Conservation (phyloP, 1,140 invertebrate species). For the Lucilia sericata region DNA sequence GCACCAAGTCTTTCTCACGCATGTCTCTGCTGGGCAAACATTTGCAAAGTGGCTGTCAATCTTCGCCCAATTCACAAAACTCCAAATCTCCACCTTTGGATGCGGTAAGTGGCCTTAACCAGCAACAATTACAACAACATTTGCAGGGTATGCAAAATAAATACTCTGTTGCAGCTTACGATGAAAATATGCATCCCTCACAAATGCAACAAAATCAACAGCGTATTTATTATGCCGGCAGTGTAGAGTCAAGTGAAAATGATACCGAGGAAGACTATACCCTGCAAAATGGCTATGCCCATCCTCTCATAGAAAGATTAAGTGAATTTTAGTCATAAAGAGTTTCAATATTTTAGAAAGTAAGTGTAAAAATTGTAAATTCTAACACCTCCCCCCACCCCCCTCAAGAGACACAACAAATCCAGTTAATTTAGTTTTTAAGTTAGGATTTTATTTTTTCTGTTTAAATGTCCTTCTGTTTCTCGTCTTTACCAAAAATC, state of each 20-base stretch:
- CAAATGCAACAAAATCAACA: conserved; percentile 26
- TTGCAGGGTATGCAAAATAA: conserved; percentile 49
- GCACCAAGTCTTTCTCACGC: conserved; percentile 95
- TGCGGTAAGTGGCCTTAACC: conserved; percentile 53
- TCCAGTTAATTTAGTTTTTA: background rate
- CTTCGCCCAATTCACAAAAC: conserved; percentile 45
- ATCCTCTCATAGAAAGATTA: conserved; percentile 44
- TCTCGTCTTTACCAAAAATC: background rate
- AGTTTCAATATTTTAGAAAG: background rate
- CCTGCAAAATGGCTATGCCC: background rate
- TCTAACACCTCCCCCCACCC: too few relatives aligned
- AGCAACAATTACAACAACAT: conserved; percentile 60
- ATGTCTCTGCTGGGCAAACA: conserved; percentile 97
- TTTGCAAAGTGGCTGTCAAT: conserved; percentile 85
- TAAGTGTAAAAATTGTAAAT: background rate
- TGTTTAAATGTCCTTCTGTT: background rate
- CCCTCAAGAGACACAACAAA: background rate
- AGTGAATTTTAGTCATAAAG: conserved; percentile 43
- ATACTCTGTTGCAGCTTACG: conserved; percentile 45
- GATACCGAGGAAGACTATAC: conserved; percentile 56
- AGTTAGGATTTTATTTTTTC: background rate
- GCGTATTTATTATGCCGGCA: conserved; percentile 57
- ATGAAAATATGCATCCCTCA: conserved; percentile 49
- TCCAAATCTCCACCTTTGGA: conserved; percentile 27
- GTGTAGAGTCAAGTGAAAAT: conserved; percentile 58